Evolutionary conservation across 2,113 vertebrate species (phyloP).

Genomic region (Lepisosteus oculatus): DNA sequence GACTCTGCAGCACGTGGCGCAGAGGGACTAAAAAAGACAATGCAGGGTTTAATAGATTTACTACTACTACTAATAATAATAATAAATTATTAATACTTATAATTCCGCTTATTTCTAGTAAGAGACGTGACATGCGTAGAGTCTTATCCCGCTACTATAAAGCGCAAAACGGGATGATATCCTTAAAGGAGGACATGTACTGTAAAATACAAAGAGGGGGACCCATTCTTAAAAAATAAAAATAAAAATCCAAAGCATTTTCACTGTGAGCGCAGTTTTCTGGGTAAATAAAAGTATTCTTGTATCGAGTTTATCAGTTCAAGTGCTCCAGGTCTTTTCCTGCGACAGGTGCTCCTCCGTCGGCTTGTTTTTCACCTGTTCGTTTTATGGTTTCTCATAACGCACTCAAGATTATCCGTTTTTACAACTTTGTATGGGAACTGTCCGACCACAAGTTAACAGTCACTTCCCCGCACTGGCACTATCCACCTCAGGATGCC

Average conservation of each 20-base stretch:
- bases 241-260: too few relatives aligned
- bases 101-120: background rate
- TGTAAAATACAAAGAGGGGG: too few relatives aligned
- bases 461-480: slow-evolving; percentile 13
- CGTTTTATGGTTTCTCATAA: slow-evolving; percentile 67
- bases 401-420: slow-evolving; percentile 28
- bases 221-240: too few relatives aligned
- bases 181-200: too few relatives aligned
- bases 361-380: slow-evolving; percentile 65
- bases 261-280: too few relatives aligned
- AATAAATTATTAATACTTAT: background rate
- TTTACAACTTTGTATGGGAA: slow-evolving; percentile 69
- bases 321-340: slow-evolving; percentile 28
- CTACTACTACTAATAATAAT: slow-evolving; percentile 6
- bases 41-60: slow-evolving; percentile 18
- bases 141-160: too few relatives aligned
- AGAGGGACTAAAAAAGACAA: slow-evolving; percentile 28
- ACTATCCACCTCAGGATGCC: slow-evolving; percentile 21
- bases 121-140: background rate
- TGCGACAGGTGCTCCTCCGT: slow-evolving; percentile 57
- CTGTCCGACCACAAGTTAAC: slow-evolving; percentile 22
- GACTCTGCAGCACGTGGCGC: slow-evolving; percentile 35
- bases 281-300: background rate
- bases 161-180: too few relatives aligned
- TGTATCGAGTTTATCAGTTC: slow-evolving; percentile 48